Evolutionary conservation across 1,140 invertebrate species (phyloP), one percentile per base, ranked within the genome.

Genomic region (Eumeta japonica): DNA sequence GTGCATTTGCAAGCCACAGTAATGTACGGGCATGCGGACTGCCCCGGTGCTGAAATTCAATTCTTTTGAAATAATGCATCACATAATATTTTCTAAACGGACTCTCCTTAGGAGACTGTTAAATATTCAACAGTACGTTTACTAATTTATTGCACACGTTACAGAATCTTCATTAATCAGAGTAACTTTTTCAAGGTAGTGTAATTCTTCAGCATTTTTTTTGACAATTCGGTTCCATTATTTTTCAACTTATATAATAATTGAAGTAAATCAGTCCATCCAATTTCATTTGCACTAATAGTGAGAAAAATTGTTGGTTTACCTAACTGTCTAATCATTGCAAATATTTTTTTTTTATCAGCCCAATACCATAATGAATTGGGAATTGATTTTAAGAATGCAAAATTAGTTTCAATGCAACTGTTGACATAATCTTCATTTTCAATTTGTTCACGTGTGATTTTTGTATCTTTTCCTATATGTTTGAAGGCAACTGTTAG

Each of bases 31-130:
- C 54, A 19, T 43, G 39, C 37, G 51, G 45, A 41, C 50, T 52
- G 13, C 62, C 77, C 40, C 56, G 49, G 54, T 73, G 62, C 52
- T 70, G 66, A 57, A 74, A 78, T 60, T 70, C 74, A 47, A 67
- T 63, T 51, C 58, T 35, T 53, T 51, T 55, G 33, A 57, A 72
- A 38, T 60, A 74, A 41, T 65, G 13, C 0, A 49, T 3, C 17
- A 68, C 40, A 11, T 31, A 16, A 46, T 58, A 56, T 40, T 61
- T 52, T n/a, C 43, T 36, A 40, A 65, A 67, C n/a, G 58, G 41
- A 50, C 48, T 51, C 28, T n/a, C 9, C n/a, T n/a, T n/a, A n/a
- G n/a, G n/a, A n/a, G n/a, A n/a, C n/a, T n/a, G n/a, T n/a, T n/a
- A n/a, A n/a, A n/a, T n/a, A n/a, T n/a, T n/a, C n/a, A n/a, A n/a